phyloP scores from a whole-genome alignment of 2,888 invertebrate species.

The Drosophila diplacantha region DNA sequence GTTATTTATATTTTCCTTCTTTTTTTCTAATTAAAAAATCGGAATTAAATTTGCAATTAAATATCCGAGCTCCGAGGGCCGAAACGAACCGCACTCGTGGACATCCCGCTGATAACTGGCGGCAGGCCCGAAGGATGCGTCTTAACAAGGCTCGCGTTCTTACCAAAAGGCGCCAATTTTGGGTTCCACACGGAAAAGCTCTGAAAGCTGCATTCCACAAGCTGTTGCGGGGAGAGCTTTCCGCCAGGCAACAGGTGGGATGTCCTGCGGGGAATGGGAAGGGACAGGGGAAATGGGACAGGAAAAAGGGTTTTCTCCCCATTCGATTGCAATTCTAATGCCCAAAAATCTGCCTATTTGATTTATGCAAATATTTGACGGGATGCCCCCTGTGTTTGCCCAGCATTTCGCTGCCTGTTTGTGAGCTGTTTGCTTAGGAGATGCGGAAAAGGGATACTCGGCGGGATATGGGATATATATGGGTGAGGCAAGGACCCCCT shows the following conservation, averaged over 20 bases:
- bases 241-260: constrained; percentile 53
- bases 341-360: constrained; percentile 57
- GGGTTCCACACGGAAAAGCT: constrained; percentile 60
- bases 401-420: constrained; percentile 45
- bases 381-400: constrained; percentile 39
- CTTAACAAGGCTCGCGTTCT: constrained; percentile 62
- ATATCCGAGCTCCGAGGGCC: not conserved
- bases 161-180: constrained; percentile 67
- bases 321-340: constrained; percentile 50
- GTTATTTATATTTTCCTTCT: not conserved
- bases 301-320: constrained; percentile 2
- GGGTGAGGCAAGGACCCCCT: constrained; percentile 3
- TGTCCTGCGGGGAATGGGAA: not conserved
- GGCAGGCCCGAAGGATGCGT: constrained; percentile 36
- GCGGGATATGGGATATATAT: not conserved
- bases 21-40: constrained; percentile 5
- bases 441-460: constrained; percentile 28
- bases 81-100: constrained; percentile 57
- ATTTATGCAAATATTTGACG: constrained; percentile 62
- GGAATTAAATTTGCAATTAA: not conserved
- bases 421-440: constrained; percentile 50
- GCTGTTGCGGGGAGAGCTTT: constrained; percentile 30
- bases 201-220: constrained; percentile 59
- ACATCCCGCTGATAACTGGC: constrained; percentile 62
- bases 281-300: not conserved